phyloP scores from a whole-genome alignment of 1,140 invertebrate genomes.

The Trichonephila inaurata region DNA sequence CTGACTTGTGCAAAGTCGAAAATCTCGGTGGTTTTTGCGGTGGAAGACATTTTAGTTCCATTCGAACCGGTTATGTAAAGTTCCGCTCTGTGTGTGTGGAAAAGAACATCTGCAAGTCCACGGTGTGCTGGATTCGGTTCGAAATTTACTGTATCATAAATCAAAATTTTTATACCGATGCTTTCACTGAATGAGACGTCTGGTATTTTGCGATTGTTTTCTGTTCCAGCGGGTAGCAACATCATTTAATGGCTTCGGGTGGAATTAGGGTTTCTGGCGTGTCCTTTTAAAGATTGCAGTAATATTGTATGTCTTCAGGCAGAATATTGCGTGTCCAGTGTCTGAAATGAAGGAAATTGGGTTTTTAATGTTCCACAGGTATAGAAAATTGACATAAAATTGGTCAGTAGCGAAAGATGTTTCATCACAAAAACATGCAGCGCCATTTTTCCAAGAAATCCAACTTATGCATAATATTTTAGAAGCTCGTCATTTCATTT shows the following conservation, averaged over 20 bases:
- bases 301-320: neutral
- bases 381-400: too few relatives aligned
- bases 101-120: neutral
- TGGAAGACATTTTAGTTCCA: slow-evolving; percentile 35
- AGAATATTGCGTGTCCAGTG: neutral
- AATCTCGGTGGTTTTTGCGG: neutral
- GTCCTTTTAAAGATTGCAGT: neutral
- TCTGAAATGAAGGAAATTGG: neutral
- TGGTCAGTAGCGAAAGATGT: too few relatives aligned
- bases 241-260: neutral
- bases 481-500: too few relatives aligned
- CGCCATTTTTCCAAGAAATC: too few relatives aligned
- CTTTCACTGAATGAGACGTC: neutral
- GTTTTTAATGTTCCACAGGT: neutral
- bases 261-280: neutral
- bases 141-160: slow-evolving; percentile 26
- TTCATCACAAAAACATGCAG: too few relatives aligned
- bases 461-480: too few relatives aligned
- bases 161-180: slow-evolving; percentile 20
- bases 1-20: neutral
- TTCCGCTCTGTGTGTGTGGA: neutral
- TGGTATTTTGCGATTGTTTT: slow-evolving; percentile 18
- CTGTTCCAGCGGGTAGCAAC: neutral
- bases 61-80: slow-evolving; percentile 40
- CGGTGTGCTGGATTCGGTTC: neutral